These are phyloP conservation scores for Tupaia tana DNA, from an alignment of 2,113 vertebrate species.

Conservation along the genomic window DNA sequence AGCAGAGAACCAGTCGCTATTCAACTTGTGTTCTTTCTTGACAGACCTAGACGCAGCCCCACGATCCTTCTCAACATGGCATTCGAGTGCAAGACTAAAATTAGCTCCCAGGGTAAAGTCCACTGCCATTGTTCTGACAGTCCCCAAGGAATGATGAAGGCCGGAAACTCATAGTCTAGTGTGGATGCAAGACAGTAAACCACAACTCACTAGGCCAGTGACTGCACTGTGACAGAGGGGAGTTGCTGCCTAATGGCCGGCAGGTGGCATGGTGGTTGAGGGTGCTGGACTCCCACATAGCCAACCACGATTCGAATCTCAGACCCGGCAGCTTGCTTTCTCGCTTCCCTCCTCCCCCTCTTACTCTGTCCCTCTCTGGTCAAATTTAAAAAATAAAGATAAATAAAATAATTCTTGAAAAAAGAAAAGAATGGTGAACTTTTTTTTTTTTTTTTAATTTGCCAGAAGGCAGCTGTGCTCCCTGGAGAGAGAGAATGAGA, in stretches of 20 bases:
- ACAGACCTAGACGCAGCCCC: background rate
- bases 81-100: background rate
- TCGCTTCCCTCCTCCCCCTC: too few species aligned
- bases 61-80: background rate
- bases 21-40: background rate
- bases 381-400: too few species aligned
- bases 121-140: background rate
- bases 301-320: too few species aligned
- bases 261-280: too few species aligned
- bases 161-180: background rate
- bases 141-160: background rate
- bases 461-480: too few species aligned
- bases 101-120: background rate
- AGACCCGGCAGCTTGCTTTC: too few species aligned
- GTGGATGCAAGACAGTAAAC: background rate
- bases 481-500: too few species aligned
- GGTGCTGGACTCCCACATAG: too few species aligned
- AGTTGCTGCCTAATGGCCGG: background rate
- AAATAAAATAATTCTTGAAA: too few species aligned
- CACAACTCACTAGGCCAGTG: background rate
- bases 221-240: background rate
- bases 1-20: background rate
- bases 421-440: too few species aligned
- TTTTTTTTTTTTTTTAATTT: too few species aligned
- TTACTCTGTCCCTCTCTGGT: too few species aligned